Base-by-base conservation (phyloP, 2,888 invertebrate species). In the Agonopterix alstromeriana region DNA sequence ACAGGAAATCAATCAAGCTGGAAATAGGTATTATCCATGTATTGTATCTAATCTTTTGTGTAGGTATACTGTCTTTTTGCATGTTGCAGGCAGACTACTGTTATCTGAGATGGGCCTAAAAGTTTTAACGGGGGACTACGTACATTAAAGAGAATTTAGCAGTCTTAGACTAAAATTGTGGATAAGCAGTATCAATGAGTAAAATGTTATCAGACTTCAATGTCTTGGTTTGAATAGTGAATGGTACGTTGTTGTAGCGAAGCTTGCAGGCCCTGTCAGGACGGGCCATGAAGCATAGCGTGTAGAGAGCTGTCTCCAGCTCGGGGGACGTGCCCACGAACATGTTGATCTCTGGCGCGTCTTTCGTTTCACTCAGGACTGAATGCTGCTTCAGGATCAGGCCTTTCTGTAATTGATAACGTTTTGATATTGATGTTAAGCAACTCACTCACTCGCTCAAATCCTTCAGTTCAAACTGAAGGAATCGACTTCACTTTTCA, bases 311-410 rank as follows among this genome's bases (percentile, higher is more conserved):
- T 74, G 96, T 90, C 77, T 98, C 98, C 57, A 97, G 86, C 77
- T 98, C 98, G 0, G 98, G 98, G 42, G 96, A 96, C 0, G 95
- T 95, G 35, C 96, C 96, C 46, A 96, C 90, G 70, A 96, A 95
- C 91, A 96, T 92, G 0, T 91, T 92, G 46, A 94, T 92, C 14
- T 94, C 94, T 0, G 95, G 95, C 50, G 96, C 96, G 63, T 93
- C 93, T 50, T 88, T 92, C 0, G 93, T 89, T 3, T 91, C 91
- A 55, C 93, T 92, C 70, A 94, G 92, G 36, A 91, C 89, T 10
- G 94, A 92, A 56, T 95, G 94, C 54, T 93, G 89, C 71, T 95
- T 95, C 10, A 95, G 65, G 46, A 96, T 92, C 49, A 93, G 80
- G 38, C 94, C 95, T 91, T 95, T 95, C 95, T 95, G 89, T 11